Conservation (phyloP, 2,113 vertebrate species). For the Rhinolophus ferrumequinum region DNA sequence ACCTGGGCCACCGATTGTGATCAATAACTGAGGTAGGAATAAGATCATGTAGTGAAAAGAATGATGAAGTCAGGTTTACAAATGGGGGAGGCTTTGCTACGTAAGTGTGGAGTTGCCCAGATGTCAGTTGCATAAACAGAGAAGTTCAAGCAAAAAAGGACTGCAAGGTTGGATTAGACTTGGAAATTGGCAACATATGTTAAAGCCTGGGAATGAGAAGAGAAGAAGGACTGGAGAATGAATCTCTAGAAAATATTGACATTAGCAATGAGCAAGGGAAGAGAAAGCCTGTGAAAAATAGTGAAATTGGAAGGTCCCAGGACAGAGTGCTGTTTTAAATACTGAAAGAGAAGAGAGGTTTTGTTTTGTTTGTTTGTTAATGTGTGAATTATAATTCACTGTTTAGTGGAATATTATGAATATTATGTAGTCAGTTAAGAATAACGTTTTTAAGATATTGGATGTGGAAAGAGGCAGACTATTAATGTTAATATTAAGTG, state of each 20-base stretch:
- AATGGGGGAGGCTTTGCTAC: background rate
- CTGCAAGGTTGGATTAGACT: background rate
- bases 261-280: background rate
- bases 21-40: background rate
- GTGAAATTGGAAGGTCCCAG: background rate
- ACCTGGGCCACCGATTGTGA: background rate
- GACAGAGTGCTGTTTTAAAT: background rate
- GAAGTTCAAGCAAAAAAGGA: background rate
- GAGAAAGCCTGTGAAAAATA: background rate
- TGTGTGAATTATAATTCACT: background rate
- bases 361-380: background rate
- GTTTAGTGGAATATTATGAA: background rate
- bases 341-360: background rate
- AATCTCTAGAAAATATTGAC: slow-evolving; percentile 19
- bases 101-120: background rate
- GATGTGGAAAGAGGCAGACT: background rate
- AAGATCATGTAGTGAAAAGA: background rate
- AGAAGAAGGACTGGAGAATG: background rate
- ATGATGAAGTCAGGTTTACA: background rate
- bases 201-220: background rate
- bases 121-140: background rate
- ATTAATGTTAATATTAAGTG: background rate
- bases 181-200: background rate
- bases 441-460: background rate
- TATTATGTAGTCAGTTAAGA: background rate